Percentiles rank a stretch among this genome's conserved stretches.
These are phyloP conservation scores for Andrena minutula DNA, from an alignment of 2,888 invertebrate species.

Conservation along the genomic window DNA sequence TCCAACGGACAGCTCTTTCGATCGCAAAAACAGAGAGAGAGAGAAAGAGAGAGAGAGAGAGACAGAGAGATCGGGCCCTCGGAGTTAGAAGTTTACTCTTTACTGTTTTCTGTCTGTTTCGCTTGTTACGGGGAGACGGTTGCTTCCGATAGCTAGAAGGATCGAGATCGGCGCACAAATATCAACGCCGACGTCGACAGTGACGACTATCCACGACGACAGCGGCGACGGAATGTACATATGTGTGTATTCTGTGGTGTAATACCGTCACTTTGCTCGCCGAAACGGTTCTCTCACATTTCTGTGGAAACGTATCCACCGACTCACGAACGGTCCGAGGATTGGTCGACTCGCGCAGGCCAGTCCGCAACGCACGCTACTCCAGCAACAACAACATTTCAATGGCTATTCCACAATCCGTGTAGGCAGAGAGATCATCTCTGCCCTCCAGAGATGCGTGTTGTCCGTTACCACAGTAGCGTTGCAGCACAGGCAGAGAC, in stretches of 20 bases:
- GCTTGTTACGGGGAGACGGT: slow-evolving; percentile 9
- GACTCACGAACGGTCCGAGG: slow-evolving; percentile 20
- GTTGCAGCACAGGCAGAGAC: slow-evolving; percentile 3
- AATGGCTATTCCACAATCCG: slow-evolving; percentile 37
- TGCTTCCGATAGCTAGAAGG: slow-evolving; percentile 5
- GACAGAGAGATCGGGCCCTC: not conserved
- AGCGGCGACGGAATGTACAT: slow-evolving; percentile 46
- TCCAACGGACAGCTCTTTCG: slow-evolving; percentile 25
- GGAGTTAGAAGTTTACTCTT: slow-evolving; percentile 12
- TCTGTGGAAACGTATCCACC: slow-evolving; percentile 56
- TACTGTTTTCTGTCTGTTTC: not conserved
- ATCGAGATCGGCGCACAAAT: slow-evolving; percentile 55
- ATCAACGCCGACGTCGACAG: slow-evolving; percentile 66
- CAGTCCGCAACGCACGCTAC: slow-evolving; percentile 40
- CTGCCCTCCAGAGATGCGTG: slow-evolving; percentile 14
- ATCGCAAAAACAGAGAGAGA: not conserved
- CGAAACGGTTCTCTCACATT: slow-evolving; percentile 31
- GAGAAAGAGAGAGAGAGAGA: not conserved
- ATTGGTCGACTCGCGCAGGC: slow-evolving; percentile 44
- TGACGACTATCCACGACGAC: slow-evolving; percentile 54
- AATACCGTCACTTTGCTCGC: slow-evolving; percentile 34
- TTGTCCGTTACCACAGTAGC: slow-evolving; percentile 28
- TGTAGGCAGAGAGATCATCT: slow-evolving; percentile 26
- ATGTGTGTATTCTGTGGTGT: slow-evolving; percentile 26
- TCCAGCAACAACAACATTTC: slow-evolving; percentile 38